Percentiles rank a stretch among this genome's conserved stretches.
phyloP scores from a whole-genome alignment of 1,140 invertebrate species.

The Drosophila aff. region DNA sequence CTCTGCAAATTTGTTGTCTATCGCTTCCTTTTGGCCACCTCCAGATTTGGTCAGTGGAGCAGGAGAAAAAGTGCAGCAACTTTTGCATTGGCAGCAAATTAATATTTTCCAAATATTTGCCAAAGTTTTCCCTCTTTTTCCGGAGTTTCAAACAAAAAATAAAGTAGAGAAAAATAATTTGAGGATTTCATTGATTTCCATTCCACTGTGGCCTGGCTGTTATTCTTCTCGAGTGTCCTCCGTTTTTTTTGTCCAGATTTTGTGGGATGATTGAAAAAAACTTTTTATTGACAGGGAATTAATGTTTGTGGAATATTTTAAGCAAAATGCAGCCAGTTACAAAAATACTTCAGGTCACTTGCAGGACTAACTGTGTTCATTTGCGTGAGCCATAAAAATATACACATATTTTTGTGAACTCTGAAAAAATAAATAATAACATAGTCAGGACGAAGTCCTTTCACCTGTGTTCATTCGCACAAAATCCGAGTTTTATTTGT shows the following conservation, averaged over 20 bases:
- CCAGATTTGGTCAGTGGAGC: conserved; percentile 27
- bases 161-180: conserved; percentile 25
- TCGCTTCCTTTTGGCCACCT: conserved; percentile 34
- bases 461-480: conserved; percentile 14
- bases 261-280: conserved; percentile 36
- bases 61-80: conserved; percentile 26
- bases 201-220: conserved; percentile 5
- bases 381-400: conserved; percentile 16
- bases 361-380: conserved; percentile 21
- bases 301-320: conserved; percentile 33
- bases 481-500: conserved; percentile 63
- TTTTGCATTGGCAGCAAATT: conserved; percentile 54
- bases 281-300: conserved; percentile 37
- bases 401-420: conserved; percentile 17
- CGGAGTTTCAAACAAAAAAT: neutral
- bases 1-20: conserved; percentile 72
- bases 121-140: conserved; percentile 24
- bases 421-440: conserved; percentile 1
- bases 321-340: conserved; percentile 4
- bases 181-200: conserved; percentile 34
- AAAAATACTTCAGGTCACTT: conserved; percentile 14
- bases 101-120: conserved; percentile 49
- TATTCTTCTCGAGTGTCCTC: conserved; percentile 12
- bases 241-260: neutral
- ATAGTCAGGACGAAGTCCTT: neutral